phyloP scores from a whole-genome alignment of 2,113 vertebrate species.

The Pollimyrus isidori region DNA sequence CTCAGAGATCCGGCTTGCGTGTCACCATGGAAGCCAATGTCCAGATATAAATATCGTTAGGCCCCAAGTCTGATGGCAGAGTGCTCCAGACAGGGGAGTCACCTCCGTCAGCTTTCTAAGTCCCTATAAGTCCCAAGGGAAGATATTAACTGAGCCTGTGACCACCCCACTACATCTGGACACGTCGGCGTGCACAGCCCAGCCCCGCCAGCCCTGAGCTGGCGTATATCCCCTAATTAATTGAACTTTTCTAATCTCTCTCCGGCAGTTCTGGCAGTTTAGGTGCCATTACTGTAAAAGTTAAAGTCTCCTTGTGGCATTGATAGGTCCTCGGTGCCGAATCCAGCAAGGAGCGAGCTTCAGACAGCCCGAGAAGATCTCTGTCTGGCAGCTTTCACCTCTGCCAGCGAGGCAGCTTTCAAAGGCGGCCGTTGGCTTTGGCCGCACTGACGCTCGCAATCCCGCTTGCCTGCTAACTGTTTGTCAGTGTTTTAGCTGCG shows the following conservation, averaged over 20 bases:
- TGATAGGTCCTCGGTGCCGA: slow-evolving; percentile 16
- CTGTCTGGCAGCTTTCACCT: not conserved
- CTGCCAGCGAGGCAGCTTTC: not conserved
- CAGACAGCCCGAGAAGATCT: not conserved
- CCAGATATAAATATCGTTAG: not conserved
- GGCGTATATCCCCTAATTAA: not conserved
- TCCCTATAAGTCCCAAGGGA: not conserved
- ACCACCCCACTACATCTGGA: not conserved
- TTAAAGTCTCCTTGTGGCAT: slow-evolving; percentile 22
- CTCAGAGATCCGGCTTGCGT: not conserved
- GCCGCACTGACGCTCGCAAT: not conserved
- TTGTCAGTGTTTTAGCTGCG: not conserved
- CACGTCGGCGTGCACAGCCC: not conserved
- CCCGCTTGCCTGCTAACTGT: not conserved
- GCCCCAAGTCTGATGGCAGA: not conserved
- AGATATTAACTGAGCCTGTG: not conserved
- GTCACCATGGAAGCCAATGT: not conserved
- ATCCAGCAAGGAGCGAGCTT: not conserved
- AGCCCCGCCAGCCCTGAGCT: not conserved
- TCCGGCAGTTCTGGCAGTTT: not conserved
- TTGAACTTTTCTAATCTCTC: not conserved
- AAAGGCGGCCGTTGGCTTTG: not conserved
- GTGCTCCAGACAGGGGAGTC: not conserved
- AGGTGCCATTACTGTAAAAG: not conserved
- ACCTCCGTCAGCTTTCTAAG: not conserved